These are phyloP conservation scores for Brachylomia viminalis DNA, from an alignment of 2,888 invertebrate species.

Conservation along the genomic window DNA sequence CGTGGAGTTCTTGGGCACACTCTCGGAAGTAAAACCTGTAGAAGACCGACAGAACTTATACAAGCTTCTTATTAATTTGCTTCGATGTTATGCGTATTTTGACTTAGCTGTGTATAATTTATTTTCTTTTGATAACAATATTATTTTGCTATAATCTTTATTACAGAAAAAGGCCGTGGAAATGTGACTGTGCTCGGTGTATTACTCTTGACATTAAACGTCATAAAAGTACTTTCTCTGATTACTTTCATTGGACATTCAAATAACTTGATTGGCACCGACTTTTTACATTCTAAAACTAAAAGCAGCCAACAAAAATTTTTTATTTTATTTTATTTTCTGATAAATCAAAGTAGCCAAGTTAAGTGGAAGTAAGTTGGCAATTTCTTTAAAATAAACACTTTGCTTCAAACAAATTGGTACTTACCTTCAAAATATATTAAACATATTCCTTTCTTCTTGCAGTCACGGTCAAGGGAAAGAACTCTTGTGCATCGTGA, in stretches of 20 bases:
- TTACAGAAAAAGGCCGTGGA: conserved; percentile 17
- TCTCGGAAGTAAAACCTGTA: no score
- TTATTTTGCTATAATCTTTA: neutral
- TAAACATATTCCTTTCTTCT: neutral
- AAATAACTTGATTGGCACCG: conserved; percentile 65
- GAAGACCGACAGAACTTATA: no score
- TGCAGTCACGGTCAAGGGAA: neutral
- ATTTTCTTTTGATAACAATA: neutral
- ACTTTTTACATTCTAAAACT: conserved; percentile 49
- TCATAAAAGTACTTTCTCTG: conserved; percentile 62
- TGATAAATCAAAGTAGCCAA: conserved; percentile 55
- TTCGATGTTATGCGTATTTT: neutral
- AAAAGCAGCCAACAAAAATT: conserved; percentile 35
- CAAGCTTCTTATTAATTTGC: neutral
- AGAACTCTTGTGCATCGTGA: neutral
- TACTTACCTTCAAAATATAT: neutral
- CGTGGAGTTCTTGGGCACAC: no score
- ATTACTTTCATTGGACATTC: conserved; percentile 60
- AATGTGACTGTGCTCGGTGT: conserved; percentile 17
- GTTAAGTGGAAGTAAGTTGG: conserved; percentile 7
- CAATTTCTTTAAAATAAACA: neutral
- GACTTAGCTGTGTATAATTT: neutral
- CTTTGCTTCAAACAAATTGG: neutral
- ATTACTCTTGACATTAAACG: conserved; percentile 42
- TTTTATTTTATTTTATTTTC: conserved; percentile 44